Conservation (phyloP, 2,888 invertebrate species). For the Lamellibrachia columna region DNA sequence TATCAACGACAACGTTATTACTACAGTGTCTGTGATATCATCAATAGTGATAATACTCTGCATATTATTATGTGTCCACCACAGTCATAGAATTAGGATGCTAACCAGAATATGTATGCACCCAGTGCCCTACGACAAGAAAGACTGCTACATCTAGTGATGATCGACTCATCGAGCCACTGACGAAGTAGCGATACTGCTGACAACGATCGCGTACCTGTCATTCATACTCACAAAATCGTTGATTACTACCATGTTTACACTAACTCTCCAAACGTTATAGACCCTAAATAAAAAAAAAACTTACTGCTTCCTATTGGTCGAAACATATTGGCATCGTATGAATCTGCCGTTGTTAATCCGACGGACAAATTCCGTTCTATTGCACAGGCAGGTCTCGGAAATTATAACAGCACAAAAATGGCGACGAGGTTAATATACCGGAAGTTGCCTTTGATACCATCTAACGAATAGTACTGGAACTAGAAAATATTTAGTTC, state of each 20-base stretch:
- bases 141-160: not conserved
- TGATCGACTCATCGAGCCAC: not conserved
- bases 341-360: not conserved
- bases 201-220: not conserved
- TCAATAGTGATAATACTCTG: too few species aligned
- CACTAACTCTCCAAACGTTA: not conserved
- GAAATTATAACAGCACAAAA: not conserved
- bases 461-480: not conserved
- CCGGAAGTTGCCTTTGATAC: not conserved
- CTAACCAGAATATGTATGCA: not conserved
- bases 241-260: not conserved
- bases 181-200: not conserved
- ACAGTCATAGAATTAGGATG: not conserved
- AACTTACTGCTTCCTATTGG: not conserved
- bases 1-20: too few species aligned
- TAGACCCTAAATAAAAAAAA: not conserved
- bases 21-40: too few species aligned
- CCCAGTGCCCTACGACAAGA: not conserved
- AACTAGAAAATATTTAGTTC: not conserved
- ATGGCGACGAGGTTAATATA: slow-evolving; percentile 16
- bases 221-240: not conserved
- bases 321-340: not conserved
- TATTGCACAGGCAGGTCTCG: not conserved
- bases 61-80: not conserved
- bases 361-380: not conserved